phyloP scores from a whole-genome alignment of 1,140 invertebrate genomes.

The Cheumatopsyche charites region DNA sequence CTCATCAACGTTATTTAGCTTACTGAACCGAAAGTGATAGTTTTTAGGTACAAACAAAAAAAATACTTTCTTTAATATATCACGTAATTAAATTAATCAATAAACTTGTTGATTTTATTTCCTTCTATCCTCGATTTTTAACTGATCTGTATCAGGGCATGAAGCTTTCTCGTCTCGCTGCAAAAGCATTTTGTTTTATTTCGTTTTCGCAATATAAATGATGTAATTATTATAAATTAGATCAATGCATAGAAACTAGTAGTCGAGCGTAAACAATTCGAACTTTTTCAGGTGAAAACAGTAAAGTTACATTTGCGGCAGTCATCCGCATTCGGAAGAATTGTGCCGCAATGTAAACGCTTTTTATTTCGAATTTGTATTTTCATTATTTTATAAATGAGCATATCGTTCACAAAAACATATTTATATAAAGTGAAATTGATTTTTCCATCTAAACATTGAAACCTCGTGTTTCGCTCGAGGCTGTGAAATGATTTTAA shows the following conservation, averaged over 20 bases:
- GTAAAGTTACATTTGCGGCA: constrained; percentile 14
- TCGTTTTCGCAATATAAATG: neutral
- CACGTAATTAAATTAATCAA: too few species aligned
- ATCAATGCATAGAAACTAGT: neutral
- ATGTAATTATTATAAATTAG: constrained; percentile 13
- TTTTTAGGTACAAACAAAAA: too few species aligned
- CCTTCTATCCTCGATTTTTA: too few species aligned
- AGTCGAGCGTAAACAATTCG: too few species aligned
- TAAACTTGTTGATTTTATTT: too few species aligned
- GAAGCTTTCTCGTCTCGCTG: too few species aligned
- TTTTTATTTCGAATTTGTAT: neutral
- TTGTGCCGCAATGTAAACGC: constrained; percentile 23
- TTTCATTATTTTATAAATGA: neutral
- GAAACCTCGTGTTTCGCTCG: neutral
- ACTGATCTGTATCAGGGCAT: too few species aligned
- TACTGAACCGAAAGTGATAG: too few species aligned
- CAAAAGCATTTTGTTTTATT: neutral
- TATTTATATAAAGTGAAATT: constrained; percentile 7
- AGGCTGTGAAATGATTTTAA: constrained; percentile 2
- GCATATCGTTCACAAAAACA: too few species aligned
- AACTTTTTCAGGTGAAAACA: neutral
- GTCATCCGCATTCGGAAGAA: constrained; percentile 1
- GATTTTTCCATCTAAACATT: constrained; percentile 5
- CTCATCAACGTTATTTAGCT: too few species aligned
- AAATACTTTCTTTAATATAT: too few species aligned